A percentile compares a stretch with the other conserved stretches of the same genome.
Evolutionary conservation across 2,797 vertebrate genomes (phyloP).

Genomic region (Oreochromis mossambicus): DNA sequence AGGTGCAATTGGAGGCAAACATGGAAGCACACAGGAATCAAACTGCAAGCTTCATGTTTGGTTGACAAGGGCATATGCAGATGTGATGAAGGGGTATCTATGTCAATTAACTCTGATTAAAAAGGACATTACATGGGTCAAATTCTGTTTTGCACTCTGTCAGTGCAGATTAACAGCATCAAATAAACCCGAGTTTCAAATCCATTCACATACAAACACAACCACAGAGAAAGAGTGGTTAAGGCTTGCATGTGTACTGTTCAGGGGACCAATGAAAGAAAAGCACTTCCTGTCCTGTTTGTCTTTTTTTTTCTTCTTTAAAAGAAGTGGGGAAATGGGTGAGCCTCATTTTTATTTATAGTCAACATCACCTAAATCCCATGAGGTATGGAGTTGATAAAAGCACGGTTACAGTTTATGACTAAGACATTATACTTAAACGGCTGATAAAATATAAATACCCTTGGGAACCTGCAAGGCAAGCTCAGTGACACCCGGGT

Average conservation of each 20-base stretch:
- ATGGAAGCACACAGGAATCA: neutral
- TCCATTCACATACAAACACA: neutral
- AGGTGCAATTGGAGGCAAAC: neutral
- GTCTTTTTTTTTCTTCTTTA: neutral
- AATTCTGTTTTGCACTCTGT: constrained; percentile 40
- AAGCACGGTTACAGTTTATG: neutral
- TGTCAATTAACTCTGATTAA: constrained; percentile 61
- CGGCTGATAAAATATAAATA: constrained; percentile 1
- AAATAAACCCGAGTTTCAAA: constrained; percentile 31
- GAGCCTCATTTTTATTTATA: neutral
- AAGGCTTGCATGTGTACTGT: neutral
- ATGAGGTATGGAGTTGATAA: neutral
- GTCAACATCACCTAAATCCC: neutral
- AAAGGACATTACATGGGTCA: constrained; percentile 52
- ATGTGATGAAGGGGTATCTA: constrained; percentile 45
- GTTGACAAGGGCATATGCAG: constrained; percentile 32
- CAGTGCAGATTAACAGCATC: constrained; percentile 18
- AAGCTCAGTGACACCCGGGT: neutral
- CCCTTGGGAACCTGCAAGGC: neutral
- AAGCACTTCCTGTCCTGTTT: neutral
- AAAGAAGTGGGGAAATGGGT: neutral
- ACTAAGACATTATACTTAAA: neutral
- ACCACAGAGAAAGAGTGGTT: neutral
- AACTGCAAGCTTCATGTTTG: neutral
- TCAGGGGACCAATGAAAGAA: neutral